Evolutionary conservation across 1,140 invertebrate species (phyloP).

Genomic region (Drosophila elegans): DNA sequence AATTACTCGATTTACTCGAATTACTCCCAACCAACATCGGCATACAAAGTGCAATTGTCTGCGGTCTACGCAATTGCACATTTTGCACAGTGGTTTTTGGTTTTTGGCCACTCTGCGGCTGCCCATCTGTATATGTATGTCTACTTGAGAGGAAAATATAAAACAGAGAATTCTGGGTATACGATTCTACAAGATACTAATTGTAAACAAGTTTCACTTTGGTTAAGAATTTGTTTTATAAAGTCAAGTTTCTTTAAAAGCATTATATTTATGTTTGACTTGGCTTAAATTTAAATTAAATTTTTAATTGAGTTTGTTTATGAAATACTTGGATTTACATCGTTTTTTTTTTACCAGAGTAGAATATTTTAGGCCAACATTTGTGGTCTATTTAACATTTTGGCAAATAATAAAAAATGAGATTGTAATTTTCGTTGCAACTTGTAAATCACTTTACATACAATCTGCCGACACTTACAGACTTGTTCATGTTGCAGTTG

Average conservation of each 20-base stretch:
- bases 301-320: too few species aligned
- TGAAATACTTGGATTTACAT: neutral
- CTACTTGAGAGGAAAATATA: neutral
- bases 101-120: conserved; percentile 14
- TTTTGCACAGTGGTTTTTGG: conserved; percentile 19
- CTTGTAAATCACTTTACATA: conserved; percentile 24
- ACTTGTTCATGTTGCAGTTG: conserved; percentile 38
- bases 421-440: conserved; percentile 11
- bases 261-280: too few species aligned
- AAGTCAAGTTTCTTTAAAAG: too few species aligned
- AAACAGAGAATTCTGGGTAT: neutral
- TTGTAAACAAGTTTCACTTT: too few species aligned
- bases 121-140: conserved; percentile 1
- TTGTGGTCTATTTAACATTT: conserved; percentile 3
- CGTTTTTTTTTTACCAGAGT: too few species aligned
- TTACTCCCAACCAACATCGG: neutral
- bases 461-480: conserved; percentile 28
- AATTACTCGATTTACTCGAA: conserved; percentile 13
- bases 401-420: conserved; percentile 11
- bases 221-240: too few species aligned
- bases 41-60: conserved; percentile 19
- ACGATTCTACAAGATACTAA: too few species aligned
- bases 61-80: conserved; percentile 19
- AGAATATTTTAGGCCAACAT: too few species aligned
- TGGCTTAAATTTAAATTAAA: too few species aligned